Evolutionary conservation across 2,113 vertebrate genomes (phyloP), one percentile per base, ranked within the genome.

Genomic region (Arvicanthis niloticus): DNA sequence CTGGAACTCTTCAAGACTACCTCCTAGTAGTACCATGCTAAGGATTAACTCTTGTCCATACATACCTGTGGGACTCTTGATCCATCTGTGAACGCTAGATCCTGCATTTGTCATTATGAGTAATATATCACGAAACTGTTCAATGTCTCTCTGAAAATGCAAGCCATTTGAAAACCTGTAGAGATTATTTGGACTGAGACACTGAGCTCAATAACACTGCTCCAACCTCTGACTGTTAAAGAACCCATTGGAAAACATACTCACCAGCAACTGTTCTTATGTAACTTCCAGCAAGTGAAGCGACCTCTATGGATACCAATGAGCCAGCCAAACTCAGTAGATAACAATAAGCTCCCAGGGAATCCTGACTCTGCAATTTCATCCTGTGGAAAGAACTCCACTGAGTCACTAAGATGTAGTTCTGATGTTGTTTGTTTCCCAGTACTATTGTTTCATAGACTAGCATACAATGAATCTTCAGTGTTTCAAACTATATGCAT

Each of bases 381-480:
- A 89, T 68, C 53, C 31, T 24, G 1, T 70, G 21, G 0, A 48
- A 96, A 92, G 19, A 65, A 65, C 48, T 67, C 48, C 48, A n/a
- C 5, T 24, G 16, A 24, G 34, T 73, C 78, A 72, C 56, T 70
- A 34, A 68, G 31, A 37, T 68, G 31, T 68, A 16, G 15, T 90
- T 97, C 84, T 80, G 62, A 53, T 53, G 7, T 85, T 76, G 48
- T 89, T 93, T 93, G 22, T 76, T 89, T 70, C 56, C 34, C 3
- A 58, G 12, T 70, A 62, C 29, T 15, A n/a, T 62, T 88, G 60
- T 72, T 94, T 53, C 53, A 31, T 73, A 88, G 58, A 88, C 58
- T 5, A 51, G 3, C 70, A 37, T 84, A 45, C 21, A 80, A 37
- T 24, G 56, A 95, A 22, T 81, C 45, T 91, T 88, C 77, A 91